These are phyloP conservation scores for Crossoptilon crossoptilon DNA, from an alignment of 2,797 vertebrate species.

Conservation along the genomic window DNA sequence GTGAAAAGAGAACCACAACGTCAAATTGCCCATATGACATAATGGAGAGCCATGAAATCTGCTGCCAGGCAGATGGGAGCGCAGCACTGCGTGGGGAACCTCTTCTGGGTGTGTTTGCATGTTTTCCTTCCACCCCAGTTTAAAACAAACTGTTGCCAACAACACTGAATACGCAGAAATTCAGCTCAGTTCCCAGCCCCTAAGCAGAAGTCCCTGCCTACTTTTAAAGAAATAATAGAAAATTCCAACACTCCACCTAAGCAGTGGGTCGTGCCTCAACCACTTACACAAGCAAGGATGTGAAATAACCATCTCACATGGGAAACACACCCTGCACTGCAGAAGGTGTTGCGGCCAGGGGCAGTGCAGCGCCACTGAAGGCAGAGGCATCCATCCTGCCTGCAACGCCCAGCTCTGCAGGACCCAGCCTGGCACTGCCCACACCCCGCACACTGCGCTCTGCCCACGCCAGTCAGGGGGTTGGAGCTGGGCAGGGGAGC, in stretches of 20 bases:
- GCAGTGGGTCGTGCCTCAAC: fast-evolving
- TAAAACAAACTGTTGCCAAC: neutral
- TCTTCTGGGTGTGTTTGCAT: neutral
- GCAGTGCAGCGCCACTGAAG: neutral
- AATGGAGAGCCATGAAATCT: conserved; percentile 2
- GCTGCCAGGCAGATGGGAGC: neutral
- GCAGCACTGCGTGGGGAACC: neutral
- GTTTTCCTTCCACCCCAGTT: conserved; percentile 4
- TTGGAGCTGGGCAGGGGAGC: fast-evolving
- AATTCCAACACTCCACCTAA: neutral
- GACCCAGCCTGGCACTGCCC: fast-evolving
- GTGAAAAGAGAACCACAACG: conserved; percentile 2
- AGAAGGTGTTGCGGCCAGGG: fast-evolving
- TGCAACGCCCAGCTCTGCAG: neutral
- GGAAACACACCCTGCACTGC: neutral
- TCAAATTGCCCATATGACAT: neutral
- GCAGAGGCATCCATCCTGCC: neutral
- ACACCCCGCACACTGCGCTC: too few species aligned
- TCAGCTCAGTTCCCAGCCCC: neutral
- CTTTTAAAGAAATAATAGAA: neutral
- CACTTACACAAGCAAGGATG: neutral
- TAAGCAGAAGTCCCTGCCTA: neutral
- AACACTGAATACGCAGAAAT: neutral
- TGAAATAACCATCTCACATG: neutral
- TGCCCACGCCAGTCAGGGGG: neutral